phyloP scores from a whole-genome alignment of 2,888 invertebrate genomes.

The Prenolepis imparis region DNA sequence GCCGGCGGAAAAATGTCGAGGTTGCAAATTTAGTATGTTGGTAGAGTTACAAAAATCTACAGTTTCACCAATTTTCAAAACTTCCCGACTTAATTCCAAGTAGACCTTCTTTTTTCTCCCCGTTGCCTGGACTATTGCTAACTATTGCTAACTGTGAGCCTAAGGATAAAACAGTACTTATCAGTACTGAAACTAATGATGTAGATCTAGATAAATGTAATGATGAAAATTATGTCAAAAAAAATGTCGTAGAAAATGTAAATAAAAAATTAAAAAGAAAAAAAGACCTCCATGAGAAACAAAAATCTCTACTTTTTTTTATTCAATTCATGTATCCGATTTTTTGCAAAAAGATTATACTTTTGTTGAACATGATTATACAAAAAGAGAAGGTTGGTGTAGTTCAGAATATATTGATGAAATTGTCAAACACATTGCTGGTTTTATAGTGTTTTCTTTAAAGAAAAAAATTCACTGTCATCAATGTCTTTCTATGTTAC shows the following conservation, averaged over 20 bases:
- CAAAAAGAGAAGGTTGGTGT: not conserved
- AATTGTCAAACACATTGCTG: not conserved
- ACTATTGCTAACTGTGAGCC: not conserved
- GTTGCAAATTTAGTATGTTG: too few species aligned
- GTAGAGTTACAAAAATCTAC: too few species aligned
- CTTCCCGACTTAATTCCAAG: too few species aligned
- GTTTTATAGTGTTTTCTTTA: not conserved
- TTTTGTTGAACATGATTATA: not conserved
- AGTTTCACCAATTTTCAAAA: too few species aligned
- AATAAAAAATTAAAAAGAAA: constrained; percentile 2
- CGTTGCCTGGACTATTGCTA: too few species aligned
- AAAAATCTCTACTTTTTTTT: not conserved
- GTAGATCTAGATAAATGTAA: not conserved
- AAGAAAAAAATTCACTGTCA: not conserved
- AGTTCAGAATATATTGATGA: not conserved
- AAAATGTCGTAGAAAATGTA: not conserved
- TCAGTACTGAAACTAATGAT: not conserved
- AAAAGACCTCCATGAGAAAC: not conserved
- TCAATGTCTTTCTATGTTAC: not conserved
- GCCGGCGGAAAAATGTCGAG: too few species aligned
- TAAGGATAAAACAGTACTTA: not conserved
- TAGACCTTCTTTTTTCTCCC: too few species aligned
- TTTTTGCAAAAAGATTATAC: not conserved
- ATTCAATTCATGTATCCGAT: not conserved
- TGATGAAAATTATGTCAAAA: not conserved